Conservation (phyloP, 2,113 vertebrate genomes). For the Neolamprologus falcicula region DNA sequence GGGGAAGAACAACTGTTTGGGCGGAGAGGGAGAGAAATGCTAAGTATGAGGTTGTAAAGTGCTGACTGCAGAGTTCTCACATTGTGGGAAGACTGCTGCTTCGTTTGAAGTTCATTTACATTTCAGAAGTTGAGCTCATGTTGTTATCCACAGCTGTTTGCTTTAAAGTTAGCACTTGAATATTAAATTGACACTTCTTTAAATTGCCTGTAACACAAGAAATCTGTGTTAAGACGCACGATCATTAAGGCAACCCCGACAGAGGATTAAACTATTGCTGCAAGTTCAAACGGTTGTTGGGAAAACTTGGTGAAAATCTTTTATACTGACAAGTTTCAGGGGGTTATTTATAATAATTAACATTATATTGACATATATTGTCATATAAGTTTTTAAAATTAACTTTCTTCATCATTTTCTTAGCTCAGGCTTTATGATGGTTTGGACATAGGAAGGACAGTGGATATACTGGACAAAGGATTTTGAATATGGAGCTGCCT, state of each 20-base stretch:
- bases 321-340: not conserved
- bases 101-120: not conserved
- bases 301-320: not conserved
- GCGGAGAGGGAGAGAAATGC: not conserved
- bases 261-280: not conserved
- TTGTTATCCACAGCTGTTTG: not conserved
- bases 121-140: not conserved
- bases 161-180: not conserved
- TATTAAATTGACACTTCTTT: not conserved
- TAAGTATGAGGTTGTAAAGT: not conserved
- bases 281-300: not conserved
- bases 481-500: not conserved
- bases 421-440: not conserved
- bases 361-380: not conserved
- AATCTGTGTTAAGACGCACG: not conserved
- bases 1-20: not conserved
- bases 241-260: not conserved
- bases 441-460: not conserved
- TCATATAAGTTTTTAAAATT: accelerated
- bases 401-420: not conserved
- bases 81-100: not conserved
- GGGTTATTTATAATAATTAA: not conserved
- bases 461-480: not conserved
- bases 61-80: not conserved
- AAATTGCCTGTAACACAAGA: not conserved